Base-by-base conservation (phyloP, 2,797 vertebrate genomes). In the Danio albolineatus region DNA sequence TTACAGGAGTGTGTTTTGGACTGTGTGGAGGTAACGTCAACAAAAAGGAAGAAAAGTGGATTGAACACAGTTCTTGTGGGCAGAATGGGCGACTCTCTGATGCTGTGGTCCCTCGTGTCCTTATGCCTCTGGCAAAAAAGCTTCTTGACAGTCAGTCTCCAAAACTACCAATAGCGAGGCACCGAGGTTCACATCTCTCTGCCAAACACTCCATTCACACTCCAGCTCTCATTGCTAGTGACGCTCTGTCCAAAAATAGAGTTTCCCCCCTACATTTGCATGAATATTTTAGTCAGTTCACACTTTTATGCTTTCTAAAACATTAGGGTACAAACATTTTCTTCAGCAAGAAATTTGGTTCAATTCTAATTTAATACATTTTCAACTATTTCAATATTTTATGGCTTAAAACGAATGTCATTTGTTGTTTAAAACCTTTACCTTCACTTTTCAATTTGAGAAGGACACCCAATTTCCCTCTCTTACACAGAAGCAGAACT, bases 51-150 rank as follows among this genome's bases (percentile, higher is more conserved):
- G 39, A 41, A 6, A 70, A 49, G 6, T 57, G 13, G 41, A 21
- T 14, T 6, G 21, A 67, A 48, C 38, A 41, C 8, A 19, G 65
- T 36, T 59, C 53, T 36, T 67, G 28, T 57, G 53, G 46, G 36
- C 56, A 78, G 75, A 70, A 65, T 59, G 65, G 36, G 54, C 7
- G 49, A n/a, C n/a, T 78, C 21, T 67, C 76, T 60, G 28, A 70
- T 60, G 28, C 7, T 70, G 38, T 39, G 56, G 17, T 53, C 17
- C 36, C 17, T 38, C 28, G 19, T 14, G 36, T 60, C 44, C 17
- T 28, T 43, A 4, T 6, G 2, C 44, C 65, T 70, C 54, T 39
- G n/a, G 64, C 41, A 14, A 43, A 48, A 76, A 48, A 48, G 5
- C 28, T n/a, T 36, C 38, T n/a, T 4, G 28, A 14, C 54, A 43